phyloP scores from a whole-genome alignment of 2,113 vertebrate genomes.

The Rattus norvegicus region GRCr8 NC_086019.1:164023501-164024000 shows the following conservation, averaged over 20 bases:
- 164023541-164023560: constrained; percentile 9
- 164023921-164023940: not conserved
- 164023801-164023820: not conserved
- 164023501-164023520: not conserved
- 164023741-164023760: constrained; percentile 10
- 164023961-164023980: constrained; percentile 15
- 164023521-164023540: not conserved
- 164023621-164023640: constrained; percentile 7
- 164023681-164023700: constrained; percentile 7
- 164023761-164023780: not conserved
- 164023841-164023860: not conserved
- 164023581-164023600: not conserved
- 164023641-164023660: not conserved
- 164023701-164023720: not conserved
- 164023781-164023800: not conserved
- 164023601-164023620: constrained; percentile 32
- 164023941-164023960: not conserved
- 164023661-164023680: not conserved
- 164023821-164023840: not conserved
- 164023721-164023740: constrained; percentile 9
- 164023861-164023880: not conserved
- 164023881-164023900: not conserved
- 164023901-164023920: not conserved
- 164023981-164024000: not conserved
- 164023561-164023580: not conserved